These are phyloP conservation scores for Hoplostethus atlanticus DNA, from an alignment of 2,797 vertebrate genomes.

Conservation along the genomic window DNA sequence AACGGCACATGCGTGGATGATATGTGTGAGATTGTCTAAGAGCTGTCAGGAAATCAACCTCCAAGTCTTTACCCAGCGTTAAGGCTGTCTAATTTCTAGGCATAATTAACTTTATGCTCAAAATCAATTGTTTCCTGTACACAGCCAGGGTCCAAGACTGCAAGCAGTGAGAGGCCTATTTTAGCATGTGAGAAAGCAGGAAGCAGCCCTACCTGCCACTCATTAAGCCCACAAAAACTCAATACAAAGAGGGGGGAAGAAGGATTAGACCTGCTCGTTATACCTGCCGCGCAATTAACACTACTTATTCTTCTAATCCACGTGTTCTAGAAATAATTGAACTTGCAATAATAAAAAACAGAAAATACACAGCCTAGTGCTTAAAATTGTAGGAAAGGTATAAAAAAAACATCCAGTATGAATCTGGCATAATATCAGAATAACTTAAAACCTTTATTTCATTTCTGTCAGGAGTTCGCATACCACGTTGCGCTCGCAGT, in stretches of 20 bases:
- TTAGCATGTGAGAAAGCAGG: constrained; percentile 89
- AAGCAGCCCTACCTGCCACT: constrained; percentile 90
- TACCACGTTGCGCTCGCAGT: too few relatives aligned
- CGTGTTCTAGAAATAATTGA: constrained; percentile 83
- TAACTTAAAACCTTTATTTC: too few relatives aligned
- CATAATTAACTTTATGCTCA: constrained; percentile 88
- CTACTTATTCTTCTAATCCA: constrained; percentile 86
- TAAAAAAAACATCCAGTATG: neutral
- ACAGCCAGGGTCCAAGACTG: constrained; percentile 85
- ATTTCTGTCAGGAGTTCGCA: too few relatives aligned
- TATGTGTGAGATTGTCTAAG: constrained; percentile 62
- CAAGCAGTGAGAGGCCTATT: constrained; percentile 86
- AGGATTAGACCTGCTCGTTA: constrained; percentile 88
- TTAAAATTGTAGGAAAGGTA: constrained; percentile 29
- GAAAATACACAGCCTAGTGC: constrained; percentile 20
- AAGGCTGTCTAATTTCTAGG: constrained; percentile 83
- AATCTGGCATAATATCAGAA: neutral
- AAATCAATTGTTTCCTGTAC: constrained; percentile 90
- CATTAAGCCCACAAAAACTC: constrained; percentile 88
- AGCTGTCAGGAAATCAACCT: constrained; percentile 76
- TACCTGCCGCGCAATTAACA: constrained; percentile 90
- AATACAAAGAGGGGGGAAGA: constrained; percentile 85
- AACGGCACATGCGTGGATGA: constrained; percentile 39
- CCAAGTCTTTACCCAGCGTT: constrained; percentile 67
- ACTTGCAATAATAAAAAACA: constrained; percentile 65